Evolutionary conservation across 1,140 invertebrate species (phyloP).

Genomic region (Pectinophora gossypiella): DNA sequence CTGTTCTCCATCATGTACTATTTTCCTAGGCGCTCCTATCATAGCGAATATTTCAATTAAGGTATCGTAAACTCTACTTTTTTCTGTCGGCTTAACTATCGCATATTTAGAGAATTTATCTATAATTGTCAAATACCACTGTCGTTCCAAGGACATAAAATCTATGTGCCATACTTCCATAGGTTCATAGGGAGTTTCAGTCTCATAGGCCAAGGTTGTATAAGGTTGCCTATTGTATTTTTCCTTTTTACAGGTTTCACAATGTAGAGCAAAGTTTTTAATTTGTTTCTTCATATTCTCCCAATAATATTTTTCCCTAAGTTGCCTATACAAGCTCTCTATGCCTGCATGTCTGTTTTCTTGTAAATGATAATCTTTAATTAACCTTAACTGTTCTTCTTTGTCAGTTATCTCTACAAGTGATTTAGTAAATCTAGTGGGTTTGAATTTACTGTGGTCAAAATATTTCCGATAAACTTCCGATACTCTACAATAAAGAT

Average conservation of each 20-base stretch:
- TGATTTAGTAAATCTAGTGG: conserved; percentile 10
- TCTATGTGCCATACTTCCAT: conserved; percentile 12
- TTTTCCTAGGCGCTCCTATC: conserved; percentile 16
- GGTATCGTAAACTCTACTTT: conserved; percentile 6
- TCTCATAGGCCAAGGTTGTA: background rate
- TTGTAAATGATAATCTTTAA: conserved; percentile 11
- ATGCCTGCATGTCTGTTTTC: conserved; percentile 8
- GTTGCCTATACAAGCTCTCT: conserved; percentile 7
- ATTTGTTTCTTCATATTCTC: conserved; percentile 11
- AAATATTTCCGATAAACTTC: conserved; percentile 13
- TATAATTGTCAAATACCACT: conserved; percentile 9
- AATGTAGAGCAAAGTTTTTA: conserved; percentile 4
- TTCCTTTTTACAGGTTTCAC: conserved; percentile 7
- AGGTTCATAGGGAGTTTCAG: conserved; percentile 6
- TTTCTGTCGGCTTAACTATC: conserved; percentile 6
- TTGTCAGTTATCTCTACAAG: background rate
- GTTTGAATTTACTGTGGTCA: conserved; percentile 8
- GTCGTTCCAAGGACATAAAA: conserved; percentile 9
- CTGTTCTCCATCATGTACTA: conserved; percentile 19
- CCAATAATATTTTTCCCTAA: conserved; percentile 10
- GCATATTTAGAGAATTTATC: conserved; percentile 12
- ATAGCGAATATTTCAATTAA: conserved; percentile 10
- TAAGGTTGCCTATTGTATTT: conserved; percentile 10
- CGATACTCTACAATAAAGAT: conserved; percentile 6
- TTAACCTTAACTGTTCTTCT: conserved; percentile 9